Evolutionary conservation across 2,113 vertebrate genomes (phyloP).

Genomic region (Marcusenius ussheri): DNA sequence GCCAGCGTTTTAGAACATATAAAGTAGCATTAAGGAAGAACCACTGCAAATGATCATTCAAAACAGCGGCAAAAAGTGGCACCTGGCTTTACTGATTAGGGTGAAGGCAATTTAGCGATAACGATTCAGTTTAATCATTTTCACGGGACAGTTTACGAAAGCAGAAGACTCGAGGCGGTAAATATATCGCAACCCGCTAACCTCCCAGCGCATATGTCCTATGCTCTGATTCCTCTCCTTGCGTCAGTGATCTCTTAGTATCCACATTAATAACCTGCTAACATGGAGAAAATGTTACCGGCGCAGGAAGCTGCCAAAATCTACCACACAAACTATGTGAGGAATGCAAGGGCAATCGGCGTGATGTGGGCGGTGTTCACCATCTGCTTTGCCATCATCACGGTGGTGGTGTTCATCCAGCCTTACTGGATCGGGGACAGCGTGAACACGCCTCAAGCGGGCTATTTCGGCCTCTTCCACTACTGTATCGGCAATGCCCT

Average conservation of each 20-base stretch:
- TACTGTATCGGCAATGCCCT: conserved; percentile 94
- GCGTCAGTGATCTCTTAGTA: not conserved
- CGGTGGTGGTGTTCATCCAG: conserved; percentile 89
- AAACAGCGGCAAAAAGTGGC: not conserved
- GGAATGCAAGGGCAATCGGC: conserved; percentile 86
- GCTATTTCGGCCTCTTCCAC: conserved; percentile 92
- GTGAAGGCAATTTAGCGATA: not conserved
- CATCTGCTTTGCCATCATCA: conserved; percentile 85
- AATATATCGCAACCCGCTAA: not conserved
- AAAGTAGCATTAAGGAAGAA: not conserved
- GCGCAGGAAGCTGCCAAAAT: conserved; percentile 90
- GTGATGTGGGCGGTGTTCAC: conserved; percentile 93
- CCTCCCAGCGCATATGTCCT: not conserved
- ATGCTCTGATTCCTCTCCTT: not conserved
- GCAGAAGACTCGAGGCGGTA: not conserved
- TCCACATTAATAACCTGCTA: not conserved
- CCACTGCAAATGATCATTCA: not conserved
- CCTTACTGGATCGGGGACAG: conserved; percentile 97
- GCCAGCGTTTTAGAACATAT: not conserved
- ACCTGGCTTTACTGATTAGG: not conserved
- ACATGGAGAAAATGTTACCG: conserved; percentile 78
- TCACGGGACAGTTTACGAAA: not conserved
- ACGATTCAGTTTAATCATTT: not conserved
- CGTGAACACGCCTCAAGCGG: conserved; percentile 84
- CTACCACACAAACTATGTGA: conserved; percentile 95